Evolutionary conservation across 1,140 invertebrate species (phyloP).

Genomic region (Mactra quadrangularis): DNA sequence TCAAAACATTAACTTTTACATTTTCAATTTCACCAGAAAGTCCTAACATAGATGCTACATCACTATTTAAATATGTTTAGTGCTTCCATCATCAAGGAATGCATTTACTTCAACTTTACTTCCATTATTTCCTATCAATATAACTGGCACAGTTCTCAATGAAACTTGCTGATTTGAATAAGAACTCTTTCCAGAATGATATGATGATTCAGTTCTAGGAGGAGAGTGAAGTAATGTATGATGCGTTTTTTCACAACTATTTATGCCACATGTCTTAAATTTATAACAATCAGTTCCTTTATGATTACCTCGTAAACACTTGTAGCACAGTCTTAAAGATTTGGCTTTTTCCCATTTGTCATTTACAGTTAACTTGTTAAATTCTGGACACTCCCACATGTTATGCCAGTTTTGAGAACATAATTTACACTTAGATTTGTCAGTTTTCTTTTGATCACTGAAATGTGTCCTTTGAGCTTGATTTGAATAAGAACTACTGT

Average conservation of each 20-base stretch:
- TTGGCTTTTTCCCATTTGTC: conserved; percentile 30
- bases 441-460: not conserved
- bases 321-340: conserved; percentile 24
- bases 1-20: conserved; percentile 56
- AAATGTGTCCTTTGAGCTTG: not conserved
- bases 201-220: not conserved
- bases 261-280: conserved; percentile 1
- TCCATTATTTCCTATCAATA: conserved; percentile 32
- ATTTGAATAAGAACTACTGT: not conserved
- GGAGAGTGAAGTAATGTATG: conserved; percentile 19
- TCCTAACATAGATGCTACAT: conserved; percentile 59
- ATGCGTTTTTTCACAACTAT: conserved; percentile 22
- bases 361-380: not conserved
- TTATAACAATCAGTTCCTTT: conserved; percentile 18
- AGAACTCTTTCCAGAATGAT: not conserved
- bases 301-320: conserved; percentile 26
- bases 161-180: conserved; percentile 5
- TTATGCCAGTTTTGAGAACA: not conserved
- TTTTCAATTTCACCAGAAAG: conserved; percentile 45
- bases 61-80: conserved; percentile 56
- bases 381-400: conserved; percentile 1
- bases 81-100: conserved; percentile 62
- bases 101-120: conserved; percentile 40
- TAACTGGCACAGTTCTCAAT: conserved; percentile 61
- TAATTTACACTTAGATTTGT: not conserved